Evolutionary conservation across 2,888 invertebrate genomes (phyloP), one percentile per base, ranked within the genome.

Genomic region (Xanthostigma xanthostigma): DNA sequence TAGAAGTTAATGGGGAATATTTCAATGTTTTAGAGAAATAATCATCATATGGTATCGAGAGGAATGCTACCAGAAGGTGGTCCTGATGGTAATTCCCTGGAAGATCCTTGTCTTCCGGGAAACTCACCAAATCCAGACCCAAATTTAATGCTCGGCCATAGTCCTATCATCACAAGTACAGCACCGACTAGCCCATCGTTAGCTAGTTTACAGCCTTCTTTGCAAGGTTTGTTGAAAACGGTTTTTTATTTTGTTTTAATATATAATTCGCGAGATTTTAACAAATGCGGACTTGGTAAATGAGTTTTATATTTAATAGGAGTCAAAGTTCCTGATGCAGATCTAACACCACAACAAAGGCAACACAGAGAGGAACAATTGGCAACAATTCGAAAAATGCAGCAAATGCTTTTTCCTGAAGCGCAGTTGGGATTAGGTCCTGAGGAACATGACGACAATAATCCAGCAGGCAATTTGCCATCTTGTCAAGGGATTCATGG

Each of bases 271-370:
- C 17, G 10, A 14, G 17, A 8, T 41, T 37, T 41, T 42, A 13
- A 12, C 27, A 36, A 33, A 34, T 37, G 34, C n/a, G 14, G 33
- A 40, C 36, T 43, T 46, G 8, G 40, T 39, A 14, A 39, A 39
- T 33, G 3, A 17, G 11, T 42, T 42, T 9, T 42, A 9, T 9
- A 27, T 27, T 27, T 27, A 27, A 54, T 66, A 73, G 79, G 84
- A 57, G 88, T 91, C 43, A 91, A 93, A 76, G 87, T 93, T 61
- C 92, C 92, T 57, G 92, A 92, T 69, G 95, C 95, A 70, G 93
- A 94, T 69, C 72, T 96, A 58, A 96, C 96, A 47, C 94, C 95
- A 36, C 92, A 95, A 64, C 95, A 96, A 65, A 78, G 92, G 48
- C 90, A 92, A 53, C 91, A 93, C 64, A 78, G 96, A 51, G 94